Evolutionary conservation across 2,888 invertebrate species (phyloP).

Genomic region (Drosophila anomalata): DNA sequence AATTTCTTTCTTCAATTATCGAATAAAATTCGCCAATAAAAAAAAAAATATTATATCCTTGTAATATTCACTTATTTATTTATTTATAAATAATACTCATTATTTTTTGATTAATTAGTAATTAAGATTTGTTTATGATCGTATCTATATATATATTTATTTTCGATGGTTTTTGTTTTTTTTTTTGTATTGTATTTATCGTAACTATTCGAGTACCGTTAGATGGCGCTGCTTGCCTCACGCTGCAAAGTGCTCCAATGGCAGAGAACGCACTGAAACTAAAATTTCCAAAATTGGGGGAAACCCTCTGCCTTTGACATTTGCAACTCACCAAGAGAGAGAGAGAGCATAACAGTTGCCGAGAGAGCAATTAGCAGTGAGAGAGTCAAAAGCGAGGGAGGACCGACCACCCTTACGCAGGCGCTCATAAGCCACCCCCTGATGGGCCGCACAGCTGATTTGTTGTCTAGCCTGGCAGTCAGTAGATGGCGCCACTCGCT

Average conservation of each 20-base stretch:
- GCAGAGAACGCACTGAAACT: slow-evolving; percentile 65
- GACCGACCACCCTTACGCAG: slow-evolving; percentile 22
- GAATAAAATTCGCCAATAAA: slow-evolving; percentile 11
- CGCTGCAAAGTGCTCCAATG: slow-evolving; percentile 51
- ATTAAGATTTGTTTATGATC: slow-evolving; percentile 11
- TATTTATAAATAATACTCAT: background rate
- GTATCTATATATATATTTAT: slow-evolving; percentile 20
- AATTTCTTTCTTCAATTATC: slow-evolving; percentile 19
- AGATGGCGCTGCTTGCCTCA: slow-evolving; percentile 15
- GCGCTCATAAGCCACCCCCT: slow-evolving; percentile 10
- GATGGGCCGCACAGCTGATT: slow-evolving; percentile 11
- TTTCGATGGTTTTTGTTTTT: slow-evolving; percentile 48
- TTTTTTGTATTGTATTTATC: slow-evolving; percentile 17
- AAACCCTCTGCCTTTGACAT: slow-evolving; percentile 49
- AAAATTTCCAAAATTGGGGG: slow-evolving; percentile 19
- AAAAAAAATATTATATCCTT: slow-evolving; percentile 11
- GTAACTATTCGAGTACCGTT: slow-evolving; percentile 47
- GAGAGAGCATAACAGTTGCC: slow-evolving; percentile 26
- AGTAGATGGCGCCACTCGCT: background rate
- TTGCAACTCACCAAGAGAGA: slow-evolving; percentile 30
- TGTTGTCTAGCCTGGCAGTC: background rate
- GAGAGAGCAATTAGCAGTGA: slow-evolving; percentile 6
- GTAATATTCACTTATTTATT: background rate
- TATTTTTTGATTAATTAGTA: background rate
- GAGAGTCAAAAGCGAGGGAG: slow-evolving; percentile 6